A percentile compares a stretch with the other conserved stretches of the same genome.
These are phyloP conservation scores for Heptranchias perlo DNA, from an alignment of 2,113 vertebrate species.

Conservation along the genomic window DNA sequence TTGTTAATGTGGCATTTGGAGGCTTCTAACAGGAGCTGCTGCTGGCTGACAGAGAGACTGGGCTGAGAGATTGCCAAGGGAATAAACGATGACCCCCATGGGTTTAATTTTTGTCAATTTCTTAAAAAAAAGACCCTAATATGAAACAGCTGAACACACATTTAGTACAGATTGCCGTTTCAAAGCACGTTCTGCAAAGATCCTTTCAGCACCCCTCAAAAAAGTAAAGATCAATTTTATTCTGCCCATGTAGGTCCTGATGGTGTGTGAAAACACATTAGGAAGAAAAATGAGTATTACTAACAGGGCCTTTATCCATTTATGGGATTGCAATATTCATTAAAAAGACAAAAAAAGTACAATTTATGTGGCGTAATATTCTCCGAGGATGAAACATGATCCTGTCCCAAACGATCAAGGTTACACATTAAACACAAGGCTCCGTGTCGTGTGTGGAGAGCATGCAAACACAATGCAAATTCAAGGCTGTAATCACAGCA, in stretches of 20 bases:
- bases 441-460: not conserved
- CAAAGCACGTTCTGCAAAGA: not conserved
- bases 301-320: conserved; percentile 4
- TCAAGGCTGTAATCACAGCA: not conserved
- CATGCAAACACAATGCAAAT: conserved; percentile 34
- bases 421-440: conserved; percentile 22
- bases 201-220: not conserved
- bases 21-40: too few relatives aligned
- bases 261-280: not conserved
- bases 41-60: not conserved
- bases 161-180: not conserved
- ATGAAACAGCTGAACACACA: not conserved
- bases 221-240: not conserved
- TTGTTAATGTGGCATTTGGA: not conserved
- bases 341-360: not conserved
- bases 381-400: conserved; percentile 3
- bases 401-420: conserved; percentile 24
- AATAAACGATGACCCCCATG: not conserved
- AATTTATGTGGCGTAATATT: conserved; percentile 24
- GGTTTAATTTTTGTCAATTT: not conserved
- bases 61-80: not conserved
- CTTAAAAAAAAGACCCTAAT: not conserved
- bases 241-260: not conserved
- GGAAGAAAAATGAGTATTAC: conserved; percentile 20
- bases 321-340: not conserved